Base-by-base conservation (phyloP, 2,797 vertebrate species). In the Acipenser oxyrinchus region DNA sequence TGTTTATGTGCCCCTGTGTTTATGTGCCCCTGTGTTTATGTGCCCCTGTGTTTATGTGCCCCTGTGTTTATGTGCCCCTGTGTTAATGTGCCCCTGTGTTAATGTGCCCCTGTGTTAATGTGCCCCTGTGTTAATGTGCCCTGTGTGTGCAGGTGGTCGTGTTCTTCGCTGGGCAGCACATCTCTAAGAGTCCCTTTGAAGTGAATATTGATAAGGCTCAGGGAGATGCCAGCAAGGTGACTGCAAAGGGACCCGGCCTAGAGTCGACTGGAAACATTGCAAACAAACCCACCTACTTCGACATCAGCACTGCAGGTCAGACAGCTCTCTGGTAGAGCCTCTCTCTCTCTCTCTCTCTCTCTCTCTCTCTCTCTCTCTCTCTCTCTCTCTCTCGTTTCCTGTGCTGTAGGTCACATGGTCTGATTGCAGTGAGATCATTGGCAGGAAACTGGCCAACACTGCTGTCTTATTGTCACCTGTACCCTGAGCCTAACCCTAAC, bases 161-260 rank as follows among this genome's bases (percentile, higher is more conserved):
- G 74, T 77, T 99, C 67, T 99, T 98, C 75, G 96, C 95, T 0
- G 97, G 95, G 48, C 96, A 99, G 81, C 88, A 93, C 72, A 99
- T 99, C 77, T 93, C 93, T 0, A 98, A 98, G 82, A 98, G 96
- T 69, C 97, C 97, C 0, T 98, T 98, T 67, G 94, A 95, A 78
- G 97, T 99, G 69, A 81, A 78, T 0, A 92, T 99, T 75, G 96
- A 97, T 75, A 99, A 97, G 78, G 93, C 95, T 5, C 90, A 93
- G 74, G 95, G 95, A 52, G 97, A 99, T 10, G 88, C 96, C 62
- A 91, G 92, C 69, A 99, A 97, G 84, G 96, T 99, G 69, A 94
- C 89, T 0, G 93, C 89, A 0, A 97, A 95, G 78, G 97, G 97
- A 1, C 94, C 86, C 0, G 96, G 97, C 50, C 69, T 99, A 66